Conservation (phyloP, 2,797 vertebrate genomes). For the Centropyge bicolor region DNA sequence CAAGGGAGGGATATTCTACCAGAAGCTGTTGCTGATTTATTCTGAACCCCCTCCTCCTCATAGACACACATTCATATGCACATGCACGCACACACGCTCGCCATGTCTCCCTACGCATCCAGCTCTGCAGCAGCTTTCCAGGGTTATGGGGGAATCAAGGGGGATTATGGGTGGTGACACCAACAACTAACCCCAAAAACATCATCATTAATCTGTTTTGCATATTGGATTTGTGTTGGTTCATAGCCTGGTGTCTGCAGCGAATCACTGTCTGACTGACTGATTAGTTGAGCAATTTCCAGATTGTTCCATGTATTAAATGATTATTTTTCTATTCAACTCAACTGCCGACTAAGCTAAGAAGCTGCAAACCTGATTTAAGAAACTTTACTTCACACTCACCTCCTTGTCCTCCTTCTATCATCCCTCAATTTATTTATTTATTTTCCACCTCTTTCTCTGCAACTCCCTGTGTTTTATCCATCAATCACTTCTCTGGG, state of each 20-base stretch:
- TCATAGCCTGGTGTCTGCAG: neutral
- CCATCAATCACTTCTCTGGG: constrained; percentile 52
- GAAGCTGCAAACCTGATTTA: neutral
- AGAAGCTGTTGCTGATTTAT: constrained; percentile 52
- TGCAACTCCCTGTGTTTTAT: constrained; percentile 45
- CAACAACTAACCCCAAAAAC: constrained; percentile 53
- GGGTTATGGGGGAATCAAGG: constrained; percentile 51
- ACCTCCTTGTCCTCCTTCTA: neutral
- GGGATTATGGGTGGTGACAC: constrained; percentile 66
- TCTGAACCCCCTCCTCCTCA: constrained; percentile 28
- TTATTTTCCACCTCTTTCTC: neutral
- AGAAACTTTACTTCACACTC: neutral
- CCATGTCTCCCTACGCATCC: constrained; percentile 31
- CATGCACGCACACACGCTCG: constrained; percentile 18
- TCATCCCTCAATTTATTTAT: constrained; percentile 17
- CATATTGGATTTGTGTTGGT: constrained; percentile 31
- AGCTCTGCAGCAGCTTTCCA: constrained; percentile 52
- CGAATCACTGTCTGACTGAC: constrained; percentile 3
- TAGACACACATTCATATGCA: constrained; percentile 19
- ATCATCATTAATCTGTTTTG: constrained; percentile 56
- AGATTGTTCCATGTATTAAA: neutral
- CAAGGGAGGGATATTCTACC: constrained; percentile 15
- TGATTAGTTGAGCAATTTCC: neutral
- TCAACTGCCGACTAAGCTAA: neutral
- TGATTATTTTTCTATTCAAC: neutral